Percentiles rank a stretch among this genome's conserved stretches.
phyloP scores from a whole-genome alignment of 1,140 invertebrate genomes.

The Odontomachus brunneus region DNA sequence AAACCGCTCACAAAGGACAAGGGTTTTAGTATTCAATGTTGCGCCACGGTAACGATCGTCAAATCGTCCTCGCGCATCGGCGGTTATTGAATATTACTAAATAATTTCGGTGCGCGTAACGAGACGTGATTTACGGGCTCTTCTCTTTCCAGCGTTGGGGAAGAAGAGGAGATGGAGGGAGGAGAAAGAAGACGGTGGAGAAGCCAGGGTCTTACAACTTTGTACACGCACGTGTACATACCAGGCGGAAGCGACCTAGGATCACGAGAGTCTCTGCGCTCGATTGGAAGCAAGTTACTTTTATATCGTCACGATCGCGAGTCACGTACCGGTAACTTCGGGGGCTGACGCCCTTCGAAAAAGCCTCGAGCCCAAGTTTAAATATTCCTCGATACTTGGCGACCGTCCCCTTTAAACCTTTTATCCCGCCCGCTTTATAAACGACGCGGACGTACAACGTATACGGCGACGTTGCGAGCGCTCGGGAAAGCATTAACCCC shows the following conservation, averaged over 20 bases:
- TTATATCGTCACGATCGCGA: constrained; percentile 55
- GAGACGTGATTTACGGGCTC: neutral
- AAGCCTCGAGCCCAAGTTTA: constrained; percentile 51
- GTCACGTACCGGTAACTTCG: constrained; percentile 64
- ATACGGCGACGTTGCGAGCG: neutral
- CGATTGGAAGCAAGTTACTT: constrained; percentile 69
- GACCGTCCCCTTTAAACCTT: constrained; percentile 21
- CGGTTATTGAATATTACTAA: neutral
- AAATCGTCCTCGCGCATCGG: neutral
- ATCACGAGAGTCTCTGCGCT: constrained; percentile 45
- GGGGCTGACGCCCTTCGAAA: constrained; percentile 16
- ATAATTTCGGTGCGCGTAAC: neutral
- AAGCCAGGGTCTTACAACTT: constrained; percentile 3
- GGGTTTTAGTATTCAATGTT: neutral
- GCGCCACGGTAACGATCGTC: neutral
- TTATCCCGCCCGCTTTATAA: constrained; percentile 22
- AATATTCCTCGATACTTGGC: constrained; percentile 56
- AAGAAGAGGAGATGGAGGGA: neutral
- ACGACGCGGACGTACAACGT: constrained; percentile 29
- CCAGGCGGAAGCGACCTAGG: constrained; percentile 21
- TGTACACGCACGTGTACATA: neutral
- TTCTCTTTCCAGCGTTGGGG: neutral
- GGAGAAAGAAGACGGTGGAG: neutral
- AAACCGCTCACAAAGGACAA: too few relatives aligned
- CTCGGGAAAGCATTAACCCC: constrained; percentile 45